phyloP scores from a whole-genome alignment of 2,797 vertebrate species.

The Lacerta viridis region DNA sequence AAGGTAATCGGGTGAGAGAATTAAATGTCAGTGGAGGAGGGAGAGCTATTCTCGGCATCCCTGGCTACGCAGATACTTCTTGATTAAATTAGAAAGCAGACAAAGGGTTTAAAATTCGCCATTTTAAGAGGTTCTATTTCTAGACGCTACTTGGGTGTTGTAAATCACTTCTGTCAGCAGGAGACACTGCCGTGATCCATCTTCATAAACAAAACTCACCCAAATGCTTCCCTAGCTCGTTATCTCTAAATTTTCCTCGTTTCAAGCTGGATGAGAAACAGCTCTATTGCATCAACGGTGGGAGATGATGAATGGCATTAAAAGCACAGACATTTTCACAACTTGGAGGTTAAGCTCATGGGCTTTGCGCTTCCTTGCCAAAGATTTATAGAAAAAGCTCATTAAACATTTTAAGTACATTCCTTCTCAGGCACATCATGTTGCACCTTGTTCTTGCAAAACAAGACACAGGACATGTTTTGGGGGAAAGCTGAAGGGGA shows the following conservation, averaged over 20 bases:
- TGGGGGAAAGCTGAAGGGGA: no score
- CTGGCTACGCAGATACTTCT: conserved; percentile 61
- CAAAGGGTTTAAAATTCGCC: conserved; percentile 54
- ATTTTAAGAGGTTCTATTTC: conserved; percentile 68
- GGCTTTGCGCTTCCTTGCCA: background rate
- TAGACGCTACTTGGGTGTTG: conserved; percentile 58
- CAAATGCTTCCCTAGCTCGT: conserved; percentile 47
- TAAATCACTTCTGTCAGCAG: conserved; percentile 45
- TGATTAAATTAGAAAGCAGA: conserved; percentile 73
- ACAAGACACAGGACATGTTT: background rate
- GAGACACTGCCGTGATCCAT: conserved; percentile 50
- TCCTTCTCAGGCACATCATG: background rate
- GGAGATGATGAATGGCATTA: background rate
- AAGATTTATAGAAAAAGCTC: background rate
- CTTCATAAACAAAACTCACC: conserved; percentile 66
- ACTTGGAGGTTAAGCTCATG: background rate
- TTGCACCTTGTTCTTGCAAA: conserved; percentile 6
- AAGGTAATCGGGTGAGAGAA: conserved; percentile 36
- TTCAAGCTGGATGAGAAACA: fast-evolving
- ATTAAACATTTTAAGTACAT: background rate
- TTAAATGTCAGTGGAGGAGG: conserved; percentile 36
- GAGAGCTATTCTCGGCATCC: conserved; percentile 68
- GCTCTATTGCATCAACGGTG: fast-evolving
- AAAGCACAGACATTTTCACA: background rate
- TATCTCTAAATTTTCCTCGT: background rate